Percentiles rank a stretch among this genome's conserved stretches.
These are phyloP conservation scores for Autographa gamma DNA, from an alignment of 2,888 invertebrate species.

Conservation along the genomic window DNA sequence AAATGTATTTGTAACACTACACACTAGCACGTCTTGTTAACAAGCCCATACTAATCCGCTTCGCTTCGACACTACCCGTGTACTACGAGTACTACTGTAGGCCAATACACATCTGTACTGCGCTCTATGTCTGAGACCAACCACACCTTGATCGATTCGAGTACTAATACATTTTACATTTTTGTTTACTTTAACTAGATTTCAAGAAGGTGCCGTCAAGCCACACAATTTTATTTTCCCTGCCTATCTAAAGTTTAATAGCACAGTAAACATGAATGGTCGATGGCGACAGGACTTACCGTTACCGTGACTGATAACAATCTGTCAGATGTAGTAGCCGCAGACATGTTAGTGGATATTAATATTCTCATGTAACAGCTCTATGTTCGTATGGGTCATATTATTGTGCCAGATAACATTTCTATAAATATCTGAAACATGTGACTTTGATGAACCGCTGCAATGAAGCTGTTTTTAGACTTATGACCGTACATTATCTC, in stretches of 20 bases:
- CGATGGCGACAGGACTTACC: neutral
- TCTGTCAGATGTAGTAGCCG: conserved; percentile 5
- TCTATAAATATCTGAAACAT: conserved; percentile 49
- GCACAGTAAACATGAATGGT: conserved; percentile 16
- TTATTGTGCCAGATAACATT: conserved; percentile 42
- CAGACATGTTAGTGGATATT: conserved; percentile 6
- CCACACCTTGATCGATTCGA: neutral
- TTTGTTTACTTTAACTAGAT: conserved; percentile 26
- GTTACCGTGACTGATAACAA: conserved; percentile 19
- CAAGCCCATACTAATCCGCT: conserved; percentile 16
- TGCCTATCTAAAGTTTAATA: conserved; percentile 24
- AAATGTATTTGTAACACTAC: conserved; percentile 6
- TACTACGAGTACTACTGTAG: neutral
- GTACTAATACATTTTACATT: no score
- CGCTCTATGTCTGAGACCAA: neutral
- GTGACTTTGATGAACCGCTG: conserved; percentile 46
- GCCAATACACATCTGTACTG: neutral
- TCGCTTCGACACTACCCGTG: neutral
- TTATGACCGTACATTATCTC: conserved; percentile 17
- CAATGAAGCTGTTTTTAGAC: conserved; percentile 34
- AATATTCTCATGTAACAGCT: neutral
- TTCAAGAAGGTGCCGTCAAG: neutral
- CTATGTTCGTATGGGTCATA: conserved; percentile 5
- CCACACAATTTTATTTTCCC: conserved; percentile 13
- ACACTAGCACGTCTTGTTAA: conserved; percentile 17